Evolutionary conservation across 1,140 invertebrate genomes (phyloP).

Genomic region (Andricus grossulariae): DNA sequence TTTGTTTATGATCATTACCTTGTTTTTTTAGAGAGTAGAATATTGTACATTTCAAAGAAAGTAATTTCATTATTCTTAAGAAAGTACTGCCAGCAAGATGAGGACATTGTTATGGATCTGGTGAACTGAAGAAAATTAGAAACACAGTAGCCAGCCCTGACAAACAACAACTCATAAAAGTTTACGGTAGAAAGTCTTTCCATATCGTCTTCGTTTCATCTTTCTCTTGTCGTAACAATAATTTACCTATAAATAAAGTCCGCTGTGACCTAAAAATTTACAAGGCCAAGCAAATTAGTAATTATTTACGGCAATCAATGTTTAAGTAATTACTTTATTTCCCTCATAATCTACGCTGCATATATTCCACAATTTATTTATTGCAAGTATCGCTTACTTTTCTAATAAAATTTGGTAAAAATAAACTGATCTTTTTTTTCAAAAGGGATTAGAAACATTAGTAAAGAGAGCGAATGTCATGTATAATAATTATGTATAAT

Average conservation of each 20-base stretch:
- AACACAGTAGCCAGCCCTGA: neutral
- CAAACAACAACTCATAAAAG: conserved; percentile 21
- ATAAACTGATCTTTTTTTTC: no score
- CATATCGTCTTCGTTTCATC: conserved; percentile 26
- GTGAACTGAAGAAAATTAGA: conserved; percentile 17
- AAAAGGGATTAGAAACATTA: no score
- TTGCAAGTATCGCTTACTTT: no score
- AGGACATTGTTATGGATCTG: conserved; percentile 30
- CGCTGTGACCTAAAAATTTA: conserved; percentile 22
- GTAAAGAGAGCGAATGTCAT: no score
- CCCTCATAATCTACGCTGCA: neutral
- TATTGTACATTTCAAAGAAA: conserved; percentile 7
- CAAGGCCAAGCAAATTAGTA: conserved; percentile 26
- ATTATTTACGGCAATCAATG: conserved; percentile 1
- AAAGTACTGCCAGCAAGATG: conserved; percentile 8
- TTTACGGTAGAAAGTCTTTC: conserved; percentile 28
- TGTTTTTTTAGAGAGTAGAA: neutral
- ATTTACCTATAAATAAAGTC: conserved; percentile 12
- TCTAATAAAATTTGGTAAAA: neutral
- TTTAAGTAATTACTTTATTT: conserved; percentile 7
- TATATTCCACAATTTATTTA: no score
- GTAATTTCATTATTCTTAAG: conserved; percentile 27
- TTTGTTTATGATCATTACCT: neutral
- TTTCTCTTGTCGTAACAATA: conserved; percentile 28
- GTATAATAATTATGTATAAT: no score